Evolutionary conservation across 2,888 invertebrate genomes (phyloP).

Genomic region (Venusia cambrica): DNA sequence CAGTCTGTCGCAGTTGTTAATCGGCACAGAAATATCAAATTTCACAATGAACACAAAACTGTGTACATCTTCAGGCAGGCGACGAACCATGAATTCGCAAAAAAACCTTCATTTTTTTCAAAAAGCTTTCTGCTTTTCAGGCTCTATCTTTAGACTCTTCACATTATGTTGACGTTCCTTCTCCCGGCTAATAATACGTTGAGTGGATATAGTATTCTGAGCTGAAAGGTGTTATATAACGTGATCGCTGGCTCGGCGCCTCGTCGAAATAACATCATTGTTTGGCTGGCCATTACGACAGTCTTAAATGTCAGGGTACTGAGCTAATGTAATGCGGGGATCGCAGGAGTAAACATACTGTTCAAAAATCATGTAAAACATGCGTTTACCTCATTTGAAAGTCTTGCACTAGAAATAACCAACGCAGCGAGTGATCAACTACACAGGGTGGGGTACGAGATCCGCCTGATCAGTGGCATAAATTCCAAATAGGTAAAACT

Average conservation of each 20-base stretch:
- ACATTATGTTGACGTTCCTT: conserved; percentile 5
- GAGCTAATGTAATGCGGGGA: conserved; percentile 10
- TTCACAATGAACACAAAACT: neutral
- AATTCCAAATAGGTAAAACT: conserved; percentile 9
- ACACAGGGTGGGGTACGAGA: too few relatives aligned
- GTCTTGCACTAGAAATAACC: too few relatives aligned
- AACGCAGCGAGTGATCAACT: too few relatives aligned
- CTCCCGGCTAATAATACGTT: conserved; percentile 8
- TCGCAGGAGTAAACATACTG: too few relatives aligned
- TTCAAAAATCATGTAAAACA: too few relatives aligned
- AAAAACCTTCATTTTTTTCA: conserved; percentile 1
- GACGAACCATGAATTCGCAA: too few relatives aligned
- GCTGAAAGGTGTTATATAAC: conserved; percentile 19
- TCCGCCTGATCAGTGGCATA: too few relatives aligned
- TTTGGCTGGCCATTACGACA: conserved; percentile 24
- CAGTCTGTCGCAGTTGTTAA: too few relatives aligned
- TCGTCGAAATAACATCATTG: conserved; percentile 26
- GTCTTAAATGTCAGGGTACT: conserved; percentile 27
- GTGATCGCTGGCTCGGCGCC: conserved; percentile 9
- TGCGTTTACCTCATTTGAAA: too few relatives aligned
- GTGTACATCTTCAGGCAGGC: neutral
- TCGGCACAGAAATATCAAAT: too few relatives aligned
- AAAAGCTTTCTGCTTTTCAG: conserved; percentile 1
- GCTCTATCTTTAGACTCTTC: conserved; percentile 8
- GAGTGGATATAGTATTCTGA: conserved; percentile 10